phyloP scores from a whole-genome alignment of 1,140 invertebrate species.

The Drosophila murphyi region DNA sequence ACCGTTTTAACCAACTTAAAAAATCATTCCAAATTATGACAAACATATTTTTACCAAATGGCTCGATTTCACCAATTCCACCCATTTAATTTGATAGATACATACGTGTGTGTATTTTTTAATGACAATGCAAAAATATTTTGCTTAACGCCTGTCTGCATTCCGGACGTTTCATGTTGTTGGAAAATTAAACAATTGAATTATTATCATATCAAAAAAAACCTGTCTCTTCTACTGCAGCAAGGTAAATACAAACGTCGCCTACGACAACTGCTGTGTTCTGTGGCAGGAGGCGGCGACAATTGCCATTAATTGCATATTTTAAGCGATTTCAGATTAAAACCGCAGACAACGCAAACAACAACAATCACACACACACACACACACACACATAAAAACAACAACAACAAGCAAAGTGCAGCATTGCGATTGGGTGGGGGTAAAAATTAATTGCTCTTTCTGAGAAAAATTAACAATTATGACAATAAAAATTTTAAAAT shows the following conservation, averaged over 20 bases:
- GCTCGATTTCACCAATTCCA: not conserved
- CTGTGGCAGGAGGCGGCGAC: slow-evolving; percentile 52
- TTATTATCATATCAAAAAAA: slow-evolving; percentile 67
- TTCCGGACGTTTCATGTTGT: slow-evolving; percentile 27
- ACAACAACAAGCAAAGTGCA: slow-evolving; percentile 25
- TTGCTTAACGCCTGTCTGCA: slow-evolving; percentile 46
- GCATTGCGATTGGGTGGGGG: not conserved
- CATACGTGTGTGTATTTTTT: slow-evolving; percentile 15
- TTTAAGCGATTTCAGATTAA: slow-evolving; percentile 71
- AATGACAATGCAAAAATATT: slow-evolving; percentile 49
- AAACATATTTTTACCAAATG: not conserved
- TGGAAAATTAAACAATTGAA: slow-evolving; percentile 69
- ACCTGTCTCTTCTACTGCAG: slow-evolving; percentile 26
- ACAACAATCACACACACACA: slow-evolving; percentile 46
- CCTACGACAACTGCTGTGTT: slow-evolving; percentile 31
- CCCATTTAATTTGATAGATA: not conserved
- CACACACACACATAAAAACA: not conserved
- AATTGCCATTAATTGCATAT: slow-evolving; percentile 76
- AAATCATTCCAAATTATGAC: not conserved
- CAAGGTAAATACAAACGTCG: slow-evolving; percentile 53
- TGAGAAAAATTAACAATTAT: slow-evolving; percentile 71
- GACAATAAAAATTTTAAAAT: slow-evolving; percentile 68
- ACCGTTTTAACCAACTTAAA: not conserved
- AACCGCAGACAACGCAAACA: slow-evolving; percentile 68
- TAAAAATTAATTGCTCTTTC: slow-evolving; percentile 63